Evolutionary conservation across 2,113 vertebrate genomes (phyloP), one percentile per base, ranked within the genome.

Genomic region (Bubo blakistoni): DNA sequence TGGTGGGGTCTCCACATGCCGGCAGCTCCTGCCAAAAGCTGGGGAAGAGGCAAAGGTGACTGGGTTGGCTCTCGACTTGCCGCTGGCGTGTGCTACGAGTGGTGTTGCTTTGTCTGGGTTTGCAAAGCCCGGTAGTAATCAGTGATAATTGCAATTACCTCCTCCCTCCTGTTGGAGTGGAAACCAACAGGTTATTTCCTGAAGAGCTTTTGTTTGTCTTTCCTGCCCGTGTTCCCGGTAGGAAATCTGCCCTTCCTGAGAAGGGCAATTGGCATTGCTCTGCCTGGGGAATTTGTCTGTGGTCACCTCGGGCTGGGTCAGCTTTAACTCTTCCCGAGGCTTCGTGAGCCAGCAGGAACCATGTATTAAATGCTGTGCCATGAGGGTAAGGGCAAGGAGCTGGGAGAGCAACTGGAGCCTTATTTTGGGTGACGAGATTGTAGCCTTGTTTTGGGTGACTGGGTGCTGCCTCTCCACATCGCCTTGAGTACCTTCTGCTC

Each of bases 161-260:
- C 81, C 73, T 86, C 83, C 65, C 83, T 14, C 66, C 49, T 20
- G 12, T 52, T n/a, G 4, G 10, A 92, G 51, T 36, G 73, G 49
- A 29, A 30, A 42, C 61, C 88, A 42, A 27, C 92, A 96, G 92
- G 92, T 97, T 94, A 18, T 95, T 95, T 96, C 96, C 95, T 94
- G 92, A 95, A 92, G 63, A 95, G 89, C 95, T 95, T 97, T 96
- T 96, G 94, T 97, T 92, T 94, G 89, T 92, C 94, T 67, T 96
- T 96, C 95, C 95, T 96, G 88, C 82, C 21, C 26, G 0, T 51
- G 76, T 70, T 90, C 76, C 90, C 0, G 13, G 61, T 67, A 94
- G 95, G 96, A 95, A 96, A 62, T 70, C 90, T 94, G 92, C 92
- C 83, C 81, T 97, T 97, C 96, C 96, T 96, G 97, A 79, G 94